Base-by-base conservation (phyloP, 2,888 invertebrate species). In the Frankliniella intonsa region DNA sequence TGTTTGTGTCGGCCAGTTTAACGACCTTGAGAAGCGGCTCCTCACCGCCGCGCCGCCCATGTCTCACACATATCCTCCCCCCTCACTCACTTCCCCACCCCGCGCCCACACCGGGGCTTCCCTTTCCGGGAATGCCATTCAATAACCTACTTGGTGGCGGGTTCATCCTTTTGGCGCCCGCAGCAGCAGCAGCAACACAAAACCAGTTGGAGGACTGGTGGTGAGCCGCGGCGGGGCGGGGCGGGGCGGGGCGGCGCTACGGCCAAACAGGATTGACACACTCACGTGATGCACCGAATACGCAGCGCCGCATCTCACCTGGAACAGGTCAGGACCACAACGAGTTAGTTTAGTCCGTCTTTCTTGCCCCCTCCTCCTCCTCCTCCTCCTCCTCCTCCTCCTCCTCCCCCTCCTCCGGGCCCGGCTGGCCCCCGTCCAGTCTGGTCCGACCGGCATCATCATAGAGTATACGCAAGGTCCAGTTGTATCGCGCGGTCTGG, bases 291-390 rank as follows among this genome's bases (percentile, higher is more conserved):
- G 69, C 69, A 76, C 69, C 22, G 9, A 55, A 5, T 19, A 11
- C 22, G 9, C 69, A 25, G 25, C 69, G 10, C 25, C 19, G 62
- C 62, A 17, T 62, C 69, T 76, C 69, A 76, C 69, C 69, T 76
- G 69, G 69, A 76, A 76, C 69, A 62, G 62, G 62, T 62, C 62
- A 62, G 62, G 62, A 62, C 62, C 62, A 62, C 62, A 76, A 76
- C 69, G 12, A 76, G 69, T 76, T 25, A 76, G 69, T 76, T 76
- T 76, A 76, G 69, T 76, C 62, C 62, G 17, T 19, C 62, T 62
- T 62, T 17, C 62, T n/a, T 17, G 11, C 62, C 62, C 62, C 62
- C 62, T 62, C 62, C 62, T 17, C 14, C 55, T 10, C 55, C 55
- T 10, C 55, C 55, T 10, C 55, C 55, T n/a, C n/a, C n/a, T n/a